Base-by-base conservation (phyloP, 2,113 vertebrate genomes). In the Cephalopholis sonnerati region DNA sequence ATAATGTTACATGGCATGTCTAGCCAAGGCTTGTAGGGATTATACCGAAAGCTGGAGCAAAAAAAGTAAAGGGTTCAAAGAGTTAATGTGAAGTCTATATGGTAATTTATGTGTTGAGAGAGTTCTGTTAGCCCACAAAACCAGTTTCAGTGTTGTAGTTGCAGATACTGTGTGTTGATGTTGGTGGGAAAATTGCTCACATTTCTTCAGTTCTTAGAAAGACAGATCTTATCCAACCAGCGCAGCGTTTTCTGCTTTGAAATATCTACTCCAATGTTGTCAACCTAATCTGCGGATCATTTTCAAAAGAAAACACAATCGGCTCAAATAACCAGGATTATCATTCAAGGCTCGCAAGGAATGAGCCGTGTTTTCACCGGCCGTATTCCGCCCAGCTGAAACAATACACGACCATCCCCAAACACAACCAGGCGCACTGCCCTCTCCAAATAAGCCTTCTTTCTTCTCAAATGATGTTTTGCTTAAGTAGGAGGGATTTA, bases 321-420 rank as follows among this genome's bases (percentile, higher is more conserved):
- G 7, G 51, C 68, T 76, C 29, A n/a, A 59, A 76, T 79, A 50
- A 85, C 20, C 58, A 10, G 65, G 65, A 85, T 71, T 70, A 77
- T 76, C 50, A 55, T 64, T 66, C 50, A 66, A 68, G 41, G 41
- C 65, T 54, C 5, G 13, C 12, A 3, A 15, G 80, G 69, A 82
- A 70, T 51, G 59, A 67, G 79, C 0, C 1, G 32, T 72, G 59
- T 87, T 85, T 78, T 75, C 58, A 65, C 53, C 51, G 50, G 46
- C 41, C 8, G 0, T 54, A 87, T 87, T 89, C 86, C 54, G 58
- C 58, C 89, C 92, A 94, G 91, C 94, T 95, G 93, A 93, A 91
- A 94, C 91, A 93, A 95, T 89, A 92, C 54, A 20, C 4, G 12
- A 67, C n/a, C 29, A 77, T 79, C 83, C 81, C 82, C 41, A 85